Evolutionary conservation across 2,113 vertebrate species (phyloP), one percentile per base, ranked within the genome.

Genomic region (Upupa epops): DNA sequence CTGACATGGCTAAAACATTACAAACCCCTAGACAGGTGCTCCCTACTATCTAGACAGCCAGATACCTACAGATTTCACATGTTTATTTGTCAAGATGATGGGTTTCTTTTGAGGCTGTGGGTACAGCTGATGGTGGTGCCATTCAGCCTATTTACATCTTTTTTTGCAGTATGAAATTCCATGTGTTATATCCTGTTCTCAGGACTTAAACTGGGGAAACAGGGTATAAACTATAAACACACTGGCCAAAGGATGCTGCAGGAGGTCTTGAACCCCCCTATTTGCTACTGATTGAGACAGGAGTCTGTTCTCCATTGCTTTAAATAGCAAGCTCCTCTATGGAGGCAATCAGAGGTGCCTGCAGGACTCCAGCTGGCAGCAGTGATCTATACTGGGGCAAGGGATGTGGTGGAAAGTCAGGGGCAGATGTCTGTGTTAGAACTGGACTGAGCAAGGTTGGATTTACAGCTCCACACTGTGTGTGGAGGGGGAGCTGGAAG

Each of bases 251-350:
- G 55, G 54, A 25, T 70, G 24, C 17, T 59, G 1, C 0, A 31
- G 17, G 6, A 24, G 7, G 13, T 36, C 13, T 13, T 8, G n/a
- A 74, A 28, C 5, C 19, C 6, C 15, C 5, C 5, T 22, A 0
- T 52, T 56, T 71, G 29, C 20, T 36, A 22, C 21, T 5, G 31
- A 19, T 58, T 26, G 60, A 42, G 15, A 21, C 21, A 20, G 25
- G 72, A 59, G 10, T 22, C 18, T 49, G 37, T 37, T 77, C 14
- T 66, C 26, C 1, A 0, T 26, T 3, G 5, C 17, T 71, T 86
- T 17, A 71, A 80, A 26, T n/a, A 26, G 3, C 24, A n/a, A 42
- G 18, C 2, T 34, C 18, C 51, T n/a, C 13, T 21, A 2, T 32
- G 28, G 66, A 76, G 61, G 58, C 65, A 59, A 25, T 36, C 12